phyloP scores from a whole-genome alignment of 2,888 invertebrate genomes.

The Cistogaster globosa region DNA sequence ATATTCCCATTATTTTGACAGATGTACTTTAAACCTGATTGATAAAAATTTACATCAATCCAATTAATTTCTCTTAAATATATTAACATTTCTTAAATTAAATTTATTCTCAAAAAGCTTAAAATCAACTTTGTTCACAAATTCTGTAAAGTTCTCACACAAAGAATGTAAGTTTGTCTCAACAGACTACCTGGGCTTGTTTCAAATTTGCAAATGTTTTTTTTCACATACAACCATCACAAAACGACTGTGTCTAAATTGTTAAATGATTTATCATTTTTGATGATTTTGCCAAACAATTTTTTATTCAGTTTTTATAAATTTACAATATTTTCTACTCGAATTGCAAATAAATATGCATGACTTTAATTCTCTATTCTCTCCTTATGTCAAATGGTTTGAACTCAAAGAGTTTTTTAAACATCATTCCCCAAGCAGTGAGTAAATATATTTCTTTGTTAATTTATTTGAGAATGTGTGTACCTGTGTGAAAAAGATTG shows the following conservation, averaged over 20 bases:
- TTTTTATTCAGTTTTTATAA: conserved; percentile 61
- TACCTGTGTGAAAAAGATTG: conserved; percentile 4
- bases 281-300: conserved; percentile 55
- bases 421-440: conserved; percentile 52
- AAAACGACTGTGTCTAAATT: conserved; percentile 14
- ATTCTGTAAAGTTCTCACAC: neutral
- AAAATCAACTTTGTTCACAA: neutral
- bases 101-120: too few species aligned
- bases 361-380: conserved; percentile 53
- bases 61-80: too few species aligned
- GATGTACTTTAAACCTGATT: too few species aligned
- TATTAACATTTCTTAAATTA: too few species aligned
- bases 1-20: too few species aligned
- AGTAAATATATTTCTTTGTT: neutral
- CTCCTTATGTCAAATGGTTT: conserved; percentile 58
- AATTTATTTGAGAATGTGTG: too few species aligned
- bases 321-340: conserved; percentile 69
- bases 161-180: neutral
- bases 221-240: neutral
- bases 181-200: neutral
- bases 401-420: conserved; percentile 60
- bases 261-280: conserved; percentile 61
- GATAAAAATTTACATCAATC: too few species aligned
- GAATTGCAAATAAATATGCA: conserved; percentile 50
- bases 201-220: neutral